Conservation (phyloP, 2,113 vertebrate genomes). For the Thinocorus orbignyianus region DNA sequence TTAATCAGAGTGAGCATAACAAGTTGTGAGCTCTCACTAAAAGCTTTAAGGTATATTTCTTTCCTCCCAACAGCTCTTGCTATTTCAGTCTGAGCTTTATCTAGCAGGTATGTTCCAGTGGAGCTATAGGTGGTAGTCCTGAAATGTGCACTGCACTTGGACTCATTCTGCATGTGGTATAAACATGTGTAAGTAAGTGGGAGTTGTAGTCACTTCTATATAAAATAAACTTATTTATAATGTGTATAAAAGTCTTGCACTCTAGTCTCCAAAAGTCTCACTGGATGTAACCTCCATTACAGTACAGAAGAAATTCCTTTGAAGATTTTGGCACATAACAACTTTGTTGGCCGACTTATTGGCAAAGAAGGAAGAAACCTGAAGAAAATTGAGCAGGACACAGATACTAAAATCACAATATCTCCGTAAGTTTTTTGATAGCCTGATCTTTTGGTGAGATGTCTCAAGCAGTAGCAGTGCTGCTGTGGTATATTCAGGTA, state of each 20-base stretch:
- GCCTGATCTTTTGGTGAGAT: background rate
- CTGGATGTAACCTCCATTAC: slow-evolving; percentile 35
- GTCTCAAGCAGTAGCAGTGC: background rate
- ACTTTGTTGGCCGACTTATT: slow-evolving; percentile 96
- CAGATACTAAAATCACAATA: slow-evolving; percentile 97
- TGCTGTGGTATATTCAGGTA: background rate
- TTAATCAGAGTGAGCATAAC: background rate
- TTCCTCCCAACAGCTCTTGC: background rate
- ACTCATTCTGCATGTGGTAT: background rate
- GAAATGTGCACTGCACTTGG: background rate
- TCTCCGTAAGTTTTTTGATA: slow-evolving; percentile 85
- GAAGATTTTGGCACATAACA: slow-evolving; percentile 98
- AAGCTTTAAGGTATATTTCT: background rate
- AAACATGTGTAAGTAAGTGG: background rate
- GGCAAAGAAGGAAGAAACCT: slow-evolving; percentile 98
- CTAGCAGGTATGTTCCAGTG: background rate
- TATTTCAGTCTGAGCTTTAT: background rate
- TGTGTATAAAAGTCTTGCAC: background rate
- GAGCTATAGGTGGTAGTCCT: background rate
- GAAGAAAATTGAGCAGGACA: slow-evolving; percentile 98
- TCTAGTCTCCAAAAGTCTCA: background rate
- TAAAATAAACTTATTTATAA: background rate
- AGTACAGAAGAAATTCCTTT: slow-evolving; percentile 97
- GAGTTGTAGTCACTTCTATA: background rate
- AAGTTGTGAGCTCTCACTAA: background rate